phyloP scores from a whole-genome alignment of 2,888 invertebrate species.

The Megalurothrips usitatus region DNA sequence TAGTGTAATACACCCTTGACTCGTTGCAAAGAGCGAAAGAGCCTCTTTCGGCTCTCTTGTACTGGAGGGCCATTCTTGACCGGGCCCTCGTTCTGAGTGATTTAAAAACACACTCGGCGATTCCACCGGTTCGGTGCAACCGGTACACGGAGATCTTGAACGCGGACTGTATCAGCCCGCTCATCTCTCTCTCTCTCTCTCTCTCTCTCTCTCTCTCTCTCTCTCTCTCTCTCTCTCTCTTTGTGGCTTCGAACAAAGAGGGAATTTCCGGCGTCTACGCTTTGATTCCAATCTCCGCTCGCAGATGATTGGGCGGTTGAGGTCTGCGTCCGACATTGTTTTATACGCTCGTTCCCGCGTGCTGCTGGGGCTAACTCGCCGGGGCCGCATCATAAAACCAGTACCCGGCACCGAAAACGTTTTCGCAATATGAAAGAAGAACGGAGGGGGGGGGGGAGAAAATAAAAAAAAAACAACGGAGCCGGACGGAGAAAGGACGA shows the following conservation, averaged over 20 bases:
- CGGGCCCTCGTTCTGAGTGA: neutral
- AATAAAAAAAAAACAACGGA: neutral
- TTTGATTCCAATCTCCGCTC: neutral
- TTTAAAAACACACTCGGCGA: constrained; percentile 8
- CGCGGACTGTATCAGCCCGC: neutral
- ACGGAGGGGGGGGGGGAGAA: no score
- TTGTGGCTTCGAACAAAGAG: neutral
- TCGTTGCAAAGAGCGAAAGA: constrained; percentile 14
- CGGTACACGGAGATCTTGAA: neutral
- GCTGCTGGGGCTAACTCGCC: no score
- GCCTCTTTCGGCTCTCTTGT: neutral
- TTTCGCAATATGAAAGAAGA: no score
- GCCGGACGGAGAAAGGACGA: no score
- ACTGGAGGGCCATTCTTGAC: constrained; percentile 15
- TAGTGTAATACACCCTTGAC: constrained; percentile 18
- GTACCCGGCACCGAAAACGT: no score
- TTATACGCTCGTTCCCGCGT: no score
- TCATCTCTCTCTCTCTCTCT: neutral
- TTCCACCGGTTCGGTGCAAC: neutral
- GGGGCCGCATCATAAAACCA: no score
- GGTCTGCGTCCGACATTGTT: no score
- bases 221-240: neutral
- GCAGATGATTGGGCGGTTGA: no score
- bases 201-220: neutral
- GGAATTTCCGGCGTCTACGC: neutral